Evolutionary conservation across 2,888 invertebrate genomes (phyloP).

Genomic region (Heliconius hortense): DNA sequence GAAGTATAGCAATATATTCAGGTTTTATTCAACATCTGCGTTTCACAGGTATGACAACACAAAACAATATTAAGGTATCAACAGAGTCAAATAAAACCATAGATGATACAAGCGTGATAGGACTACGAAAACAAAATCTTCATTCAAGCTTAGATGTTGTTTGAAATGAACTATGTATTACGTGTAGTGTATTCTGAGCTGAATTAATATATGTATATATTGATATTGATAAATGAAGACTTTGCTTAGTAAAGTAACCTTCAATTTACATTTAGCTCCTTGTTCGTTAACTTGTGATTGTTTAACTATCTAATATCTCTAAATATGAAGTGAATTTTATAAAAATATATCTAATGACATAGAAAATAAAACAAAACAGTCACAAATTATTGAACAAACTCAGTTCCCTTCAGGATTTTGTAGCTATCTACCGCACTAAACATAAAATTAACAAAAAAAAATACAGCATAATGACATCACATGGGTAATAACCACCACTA

Average conservation of each 20-base stretch:
- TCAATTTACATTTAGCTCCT: conserved; percentile 59
- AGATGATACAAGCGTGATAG: conserved; percentile 72
- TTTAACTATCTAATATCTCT: background rate
- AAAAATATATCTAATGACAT: background rate
- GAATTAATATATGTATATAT: conserved; percentile 18
- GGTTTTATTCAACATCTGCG: conserved; percentile 78
- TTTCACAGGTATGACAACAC: conserved; percentile 48
- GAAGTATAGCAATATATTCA: conserved; percentile 70
- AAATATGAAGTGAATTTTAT: background rate
- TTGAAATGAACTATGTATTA: conserved; percentile 7
- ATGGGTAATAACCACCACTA: conserved; percentile 32
- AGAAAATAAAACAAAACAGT: conserved; percentile 28
- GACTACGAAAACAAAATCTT: conserved; percentile 59
- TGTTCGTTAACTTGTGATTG: conserved; percentile 68
- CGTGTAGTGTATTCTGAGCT: conserved; percentile 23
- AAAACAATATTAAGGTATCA: conserved; percentile 53
- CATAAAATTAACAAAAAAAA: conserved; percentile 43
- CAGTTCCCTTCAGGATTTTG: conserved; percentile 75
- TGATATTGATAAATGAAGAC: conserved; percentile 58
- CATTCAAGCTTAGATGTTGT: conserved; percentile 47
- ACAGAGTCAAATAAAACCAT: conserved; percentile 77
- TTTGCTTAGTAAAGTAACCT: conserved; percentile 58
- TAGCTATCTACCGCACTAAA: conserved; percentile 54
- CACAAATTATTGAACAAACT: conserved; percentile 75
- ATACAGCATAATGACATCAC: conserved; percentile 39